phyloP scores from a whole-genome alignment of 1,140 invertebrate species.

The Medauroidea extradentata region DNA sequence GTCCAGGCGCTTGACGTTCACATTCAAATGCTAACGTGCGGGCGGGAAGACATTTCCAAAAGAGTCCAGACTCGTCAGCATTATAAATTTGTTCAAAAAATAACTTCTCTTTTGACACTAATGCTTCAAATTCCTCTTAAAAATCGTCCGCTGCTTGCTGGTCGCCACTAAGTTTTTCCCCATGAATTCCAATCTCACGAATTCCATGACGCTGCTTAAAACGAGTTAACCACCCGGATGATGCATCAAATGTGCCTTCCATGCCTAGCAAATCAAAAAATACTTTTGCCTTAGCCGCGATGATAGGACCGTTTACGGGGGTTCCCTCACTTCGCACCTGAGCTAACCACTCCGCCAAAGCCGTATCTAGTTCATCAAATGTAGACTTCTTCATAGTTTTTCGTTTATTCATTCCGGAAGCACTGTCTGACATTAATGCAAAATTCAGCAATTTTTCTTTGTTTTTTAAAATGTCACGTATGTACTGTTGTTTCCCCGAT shows the following conservation, averaged over 20 bases:
- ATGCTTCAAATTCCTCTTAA: background rate
- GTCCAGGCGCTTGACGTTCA: constrained; percentile 23
- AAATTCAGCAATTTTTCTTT: constrained; percentile 3
- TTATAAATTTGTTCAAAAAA: constrained; percentile 32
- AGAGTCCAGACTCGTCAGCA: constrained; percentile 32
- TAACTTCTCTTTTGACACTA: background rate
- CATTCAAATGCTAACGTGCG: constrained; percentile 24
- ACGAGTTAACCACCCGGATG: constrained; percentile 4
- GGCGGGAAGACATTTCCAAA: constrained; percentile 28
- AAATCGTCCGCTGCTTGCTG: background rate
- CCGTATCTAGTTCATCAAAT: constrained; percentile 1
- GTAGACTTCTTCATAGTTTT: constrained; percentile 7
- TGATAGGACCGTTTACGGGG: background rate
- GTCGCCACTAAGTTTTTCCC: background rate
- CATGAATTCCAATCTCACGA: background rate
- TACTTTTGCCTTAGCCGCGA: background rate
- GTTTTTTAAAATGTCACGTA: background rate
- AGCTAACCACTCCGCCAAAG: background rate
- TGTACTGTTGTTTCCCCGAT: constrained; percentile 5
- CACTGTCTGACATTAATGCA: background rate
- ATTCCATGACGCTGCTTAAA: constrained; percentile 7
- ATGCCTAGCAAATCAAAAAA: constrained; percentile 1
- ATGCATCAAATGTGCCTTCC: background rate
- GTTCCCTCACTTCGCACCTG: background rate
- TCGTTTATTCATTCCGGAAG: background rate